A percentile compares a stretch with the other conserved stretches of the same genome.
Conservation (phyloP, 2,797 vertebrate genomes). For the Gila robusta region DNA sequence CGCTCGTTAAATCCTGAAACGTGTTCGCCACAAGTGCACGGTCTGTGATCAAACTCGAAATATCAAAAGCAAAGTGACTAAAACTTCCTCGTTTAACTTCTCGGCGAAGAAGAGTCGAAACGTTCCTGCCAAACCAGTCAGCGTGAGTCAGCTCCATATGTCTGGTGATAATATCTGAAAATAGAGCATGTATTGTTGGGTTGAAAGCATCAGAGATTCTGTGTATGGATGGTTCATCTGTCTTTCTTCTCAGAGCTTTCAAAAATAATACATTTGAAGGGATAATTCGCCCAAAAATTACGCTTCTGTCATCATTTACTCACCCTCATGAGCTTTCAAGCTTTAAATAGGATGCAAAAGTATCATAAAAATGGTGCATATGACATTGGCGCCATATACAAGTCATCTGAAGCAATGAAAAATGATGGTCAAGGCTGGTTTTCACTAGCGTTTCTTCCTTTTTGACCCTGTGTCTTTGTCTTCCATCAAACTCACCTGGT, state of each 20-base stretch:
- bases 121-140: conserved; percentile 8
- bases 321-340: not conserved
- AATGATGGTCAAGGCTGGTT: conserved; percentile 3
- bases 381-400: not conserved
- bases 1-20: conserved; percentile 19
- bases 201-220: not conserved
- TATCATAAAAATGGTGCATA: not conserved
- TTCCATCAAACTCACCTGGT: conserved; percentile 63
- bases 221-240: not conserved
- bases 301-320: not conserved
- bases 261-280: conserved; percentile 12
- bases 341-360: not conserved
- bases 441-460: conserved; percentile 19
- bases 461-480: conserved; percentile 56
- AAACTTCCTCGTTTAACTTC: conserved; percentile 6
- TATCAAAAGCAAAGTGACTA: conserved; percentile 15
- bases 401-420: not conserved
- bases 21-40: not conserved
- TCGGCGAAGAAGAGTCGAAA: not conserved
- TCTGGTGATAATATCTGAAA: conserved; percentile 18
- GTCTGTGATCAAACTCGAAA: not conserved
- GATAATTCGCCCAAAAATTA: not conserved
- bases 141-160: not conserved
- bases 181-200: not conserved
- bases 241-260: not conserved